phyloP scores from a whole-genome alignment of 2,888 invertebrate genomes.

The Cheilosia soror region DNA sequence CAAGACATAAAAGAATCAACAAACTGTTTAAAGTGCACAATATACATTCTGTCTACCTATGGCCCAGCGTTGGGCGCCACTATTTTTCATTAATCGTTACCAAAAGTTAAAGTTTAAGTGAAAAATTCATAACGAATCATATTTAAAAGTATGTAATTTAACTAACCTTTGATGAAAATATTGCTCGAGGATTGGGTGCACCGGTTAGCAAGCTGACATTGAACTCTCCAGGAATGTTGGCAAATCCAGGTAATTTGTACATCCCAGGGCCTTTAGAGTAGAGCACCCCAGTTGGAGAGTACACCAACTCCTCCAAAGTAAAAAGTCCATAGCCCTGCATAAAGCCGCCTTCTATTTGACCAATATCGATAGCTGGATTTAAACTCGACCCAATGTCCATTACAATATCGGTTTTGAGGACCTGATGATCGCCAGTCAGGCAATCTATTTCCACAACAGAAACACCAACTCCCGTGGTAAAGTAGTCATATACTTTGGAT shows the following conservation, averaged over 20 bases:
- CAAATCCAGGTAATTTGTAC: constrained; percentile 97
- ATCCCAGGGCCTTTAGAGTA: constrained; percentile 95
- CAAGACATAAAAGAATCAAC: background rate
- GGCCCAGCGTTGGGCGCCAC: too few species aligned
- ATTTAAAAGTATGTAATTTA: too few species aligned
- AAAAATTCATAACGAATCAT: too few species aligned
- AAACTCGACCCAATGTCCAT: constrained; percentile 98
- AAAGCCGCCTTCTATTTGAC: constrained; percentile 98
- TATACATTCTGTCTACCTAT: too few species aligned
- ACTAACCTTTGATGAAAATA: constrained; percentile 96
- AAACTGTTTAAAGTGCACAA: too few species aligned
- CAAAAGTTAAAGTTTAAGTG: background rate
- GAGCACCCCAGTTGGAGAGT: constrained; percentile 92
- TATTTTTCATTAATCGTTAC: too few species aligned
- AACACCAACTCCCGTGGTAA: constrained; percentile 93
- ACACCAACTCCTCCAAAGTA: constrained; percentile 94
- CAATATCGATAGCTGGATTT: constrained; percentile 98
- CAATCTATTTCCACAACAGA: constrained; percentile 97
- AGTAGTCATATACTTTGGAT: constrained; percentile 92
- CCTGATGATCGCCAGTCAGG: constrained; percentile 96
- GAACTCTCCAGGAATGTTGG: constrained; percentile 95
- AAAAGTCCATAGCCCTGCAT: constrained; percentile 97
- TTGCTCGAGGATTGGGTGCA: constrained; percentile 94
- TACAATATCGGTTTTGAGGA: constrained; percentile 95
- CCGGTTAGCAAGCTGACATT: constrained; percentile 96